Base-by-base conservation (phyloP, 2,888 invertebrate species). In the Drosophila tripunctata region DNA sequence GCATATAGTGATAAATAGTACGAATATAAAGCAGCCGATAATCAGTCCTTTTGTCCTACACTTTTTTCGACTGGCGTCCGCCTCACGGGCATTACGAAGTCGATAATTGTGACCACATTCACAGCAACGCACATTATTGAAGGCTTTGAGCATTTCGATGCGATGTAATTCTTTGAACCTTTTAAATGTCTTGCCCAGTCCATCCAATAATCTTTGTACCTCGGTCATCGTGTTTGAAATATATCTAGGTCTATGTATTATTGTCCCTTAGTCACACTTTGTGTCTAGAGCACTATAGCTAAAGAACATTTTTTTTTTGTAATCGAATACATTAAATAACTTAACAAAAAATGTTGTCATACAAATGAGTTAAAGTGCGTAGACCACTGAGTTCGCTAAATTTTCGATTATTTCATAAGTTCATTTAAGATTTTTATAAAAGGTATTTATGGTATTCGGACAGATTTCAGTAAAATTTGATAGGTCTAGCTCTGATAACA, bases 91-190 rank as follows among this genome's bases (percentile, higher is more conserved):
- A 27, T 33, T 22, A 1, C 36, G 27, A 2, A 78, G 7, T 0
- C 82, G 69, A 1, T 35, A 43, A 22, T 40, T 45, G 52, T 89
- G 88, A 0, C 70, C 70, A 41, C 87, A 88, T 0, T 79, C 55
- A 17, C 89, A 89, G 45, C 76, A 75, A 0, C 52, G 70, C 1
- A 81, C 50, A 38, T 58, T 50, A 10, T 67, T 65, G 0, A 78
- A 19, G 0, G 71, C 36, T 0, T 67, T 33, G 3, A 88, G 15
- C 62, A 87, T 58, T 10, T 77, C 64, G 4, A 5, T 0, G 4
- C 48, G 40, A 2, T 74, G 78, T 8, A 56, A 48, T 14, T 72
- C 57, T 50, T 67, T 78, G 45, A 52, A 67, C 22, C 69, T 74
- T 8, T 35, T 12, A 33, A 86, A 80, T 14, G 61, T 77, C 33